phyloP scores from a whole-genome alignment of 1,140 invertebrate genomes.

The Drosophila azteca region DNA sequence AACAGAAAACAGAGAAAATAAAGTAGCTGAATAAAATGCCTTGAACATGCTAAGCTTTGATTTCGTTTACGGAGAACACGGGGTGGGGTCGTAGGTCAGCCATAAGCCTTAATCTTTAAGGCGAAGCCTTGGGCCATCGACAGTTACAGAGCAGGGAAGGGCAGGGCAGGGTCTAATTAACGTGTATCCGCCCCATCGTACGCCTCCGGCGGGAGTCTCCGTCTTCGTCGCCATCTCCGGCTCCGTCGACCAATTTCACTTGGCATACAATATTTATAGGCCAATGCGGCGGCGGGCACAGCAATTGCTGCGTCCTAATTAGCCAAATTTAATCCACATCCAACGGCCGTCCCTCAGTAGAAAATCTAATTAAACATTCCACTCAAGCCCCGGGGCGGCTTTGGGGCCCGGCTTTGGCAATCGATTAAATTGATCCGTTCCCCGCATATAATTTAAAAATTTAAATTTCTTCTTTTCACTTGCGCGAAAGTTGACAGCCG shows the following conservation, averaged over 20 bases:
- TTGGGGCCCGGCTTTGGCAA: constrained; percentile 14
- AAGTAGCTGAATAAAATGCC: constrained; percentile 54
- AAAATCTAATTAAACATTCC: constrained; percentile 68
- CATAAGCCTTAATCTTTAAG: constrained; percentile 1
- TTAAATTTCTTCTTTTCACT: constrained; percentile 68
- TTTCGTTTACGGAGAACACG: constrained; percentile 7
- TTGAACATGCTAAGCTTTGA: constrained; percentile 38
- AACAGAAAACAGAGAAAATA: constrained; percentile 44
- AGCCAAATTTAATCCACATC: constrained; percentile 61
- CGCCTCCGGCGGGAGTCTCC: neutral
- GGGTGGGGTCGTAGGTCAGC: constrained; percentile 8
- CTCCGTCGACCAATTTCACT: constrained; percentile 48
- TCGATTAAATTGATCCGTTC: constrained; percentile 66
- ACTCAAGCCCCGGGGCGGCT: constrained; percentile 35
- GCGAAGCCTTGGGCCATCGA: neutral
- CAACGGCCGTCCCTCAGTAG: constrained; percentile 33
- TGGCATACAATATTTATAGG: constrained; percentile 59
- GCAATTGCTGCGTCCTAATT: constrained; percentile 71
- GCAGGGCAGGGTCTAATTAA: constrained; percentile 32
- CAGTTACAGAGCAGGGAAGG: neutral
- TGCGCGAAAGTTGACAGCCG: constrained; percentile 59
- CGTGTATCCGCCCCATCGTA: constrained; percentile 6
- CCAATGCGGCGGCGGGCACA: constrained; percentile 27
- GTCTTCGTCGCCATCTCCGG: neutral
- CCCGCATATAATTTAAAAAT: constrained; percentile 63